Base-by-base conservation (phyloP, 2,113 vertebrate genomes). In the Larimichthys crocea region DNA sequence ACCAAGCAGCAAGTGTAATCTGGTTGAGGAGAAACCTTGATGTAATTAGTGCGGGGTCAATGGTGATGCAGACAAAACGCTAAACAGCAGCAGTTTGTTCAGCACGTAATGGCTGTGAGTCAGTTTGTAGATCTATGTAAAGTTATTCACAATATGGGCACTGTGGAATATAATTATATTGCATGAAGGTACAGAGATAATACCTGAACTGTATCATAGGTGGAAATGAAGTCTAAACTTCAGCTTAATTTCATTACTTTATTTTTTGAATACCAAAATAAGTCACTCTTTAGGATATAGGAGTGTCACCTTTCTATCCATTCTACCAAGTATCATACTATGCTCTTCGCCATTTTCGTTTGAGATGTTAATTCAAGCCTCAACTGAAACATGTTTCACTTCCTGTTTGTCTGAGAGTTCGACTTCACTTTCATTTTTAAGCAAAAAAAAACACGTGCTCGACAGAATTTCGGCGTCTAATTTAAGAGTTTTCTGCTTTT, bases 391-490 rank as follows among this genome's bases (percentile, higher is more conserved):
- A 17, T 52, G 35, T 79, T 78, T 85, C 86, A 79, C 80, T 89
- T 91, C 82, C 88, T 78, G 65, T 85, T 88, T 74, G 22, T 40
- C 19, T 19, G 9, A 50, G 50, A 69, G 31, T 16, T 16, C 26
- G 15, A 78, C 16, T 76, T 77, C 20, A 70, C 72, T 89, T 90
- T 86, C 83, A 67, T 16, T 87, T 87, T 85, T 57, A 62, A 57
- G 26, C 8, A 57, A 55, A 35, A 59, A n/a, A n/a, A 71, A 59
- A 49, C 14, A 5, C 19, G 10, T 5, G n/a, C 20, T 62, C 3
- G 31, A n/a, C 9, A 77, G 71, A 31, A 6, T 35, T 49, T 57
- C 22, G 31, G 60, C 31, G 2, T 63, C 14, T 15, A 42, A 63
- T 53, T 64, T 19, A 49, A 40, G 5, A 3, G 15, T 12, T 70